Evolutionary conservation across 2,797 vertebrate species (phyloP).

Genomic region (Onychomys torridus): DNA sequence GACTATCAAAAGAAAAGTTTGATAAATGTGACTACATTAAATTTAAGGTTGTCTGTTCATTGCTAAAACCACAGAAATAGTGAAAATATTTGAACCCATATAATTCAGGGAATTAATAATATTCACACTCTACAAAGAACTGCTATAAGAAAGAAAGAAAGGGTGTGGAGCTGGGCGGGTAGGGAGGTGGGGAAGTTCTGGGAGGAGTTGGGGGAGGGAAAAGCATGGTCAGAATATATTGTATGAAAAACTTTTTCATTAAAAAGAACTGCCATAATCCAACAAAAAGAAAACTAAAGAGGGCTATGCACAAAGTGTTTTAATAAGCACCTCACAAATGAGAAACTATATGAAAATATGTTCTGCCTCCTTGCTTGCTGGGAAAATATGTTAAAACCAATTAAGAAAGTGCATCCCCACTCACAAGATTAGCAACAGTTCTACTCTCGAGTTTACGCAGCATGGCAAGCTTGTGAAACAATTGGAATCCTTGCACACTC

Average conservation of each 20-base stretch:
- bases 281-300: slow-evolving; percentile 22
- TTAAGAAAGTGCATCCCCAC: slow-evolving; percentile 22
- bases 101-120: slow-evolving; percentile 41
- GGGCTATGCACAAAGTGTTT: slow-evolving; percentile 36
- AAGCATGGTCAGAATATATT: not conserved
- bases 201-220: too few relatives aligned
- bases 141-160: not conserved
- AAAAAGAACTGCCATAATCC: not conserved
- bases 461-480: not conserved
- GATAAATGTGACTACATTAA: slow-evolving; percentile 4
- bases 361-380: slow-evolving; percentile 13
- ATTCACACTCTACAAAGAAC: slow-evolving; percentile 39
- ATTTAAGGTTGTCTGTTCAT: slow-evolving; percentile 24
- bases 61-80: not conserved
- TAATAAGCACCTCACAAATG: slow-evolving; percentile 44
- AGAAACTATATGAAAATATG: slow-evolving; percentile 18
- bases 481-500: not conserved
- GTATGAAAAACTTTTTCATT: not conserved
- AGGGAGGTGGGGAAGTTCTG: not conserved
- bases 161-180: too few relatives aligned
- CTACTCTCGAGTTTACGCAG: not conserved
- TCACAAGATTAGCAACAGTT: slow-evolving; percentile 33
- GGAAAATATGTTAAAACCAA: slow-evolving; percentile 54
- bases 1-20: not conserved
- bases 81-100: slow-evolving; percentile 10